These are phyloP conservation scores for Rugalucina vietnamica DNA, from an alignment of 2,888 invertebrate species.

Conservation along the genomic window DNA sequence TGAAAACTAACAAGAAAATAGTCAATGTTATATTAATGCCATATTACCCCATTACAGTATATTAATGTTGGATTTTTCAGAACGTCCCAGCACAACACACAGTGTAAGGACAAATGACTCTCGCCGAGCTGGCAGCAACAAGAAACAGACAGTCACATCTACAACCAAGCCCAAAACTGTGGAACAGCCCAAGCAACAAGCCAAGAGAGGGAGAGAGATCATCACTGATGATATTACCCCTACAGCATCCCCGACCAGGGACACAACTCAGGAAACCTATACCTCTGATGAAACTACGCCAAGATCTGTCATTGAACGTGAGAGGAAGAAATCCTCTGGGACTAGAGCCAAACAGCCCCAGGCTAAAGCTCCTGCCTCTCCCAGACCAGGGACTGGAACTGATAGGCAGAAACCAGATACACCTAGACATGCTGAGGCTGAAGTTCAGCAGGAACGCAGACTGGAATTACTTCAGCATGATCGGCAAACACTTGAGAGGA, in stretches of 20 bases:
- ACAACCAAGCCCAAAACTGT: not conserved
- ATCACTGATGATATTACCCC: conserved; percentile 58
- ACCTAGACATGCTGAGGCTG: conserved; percentile 6
- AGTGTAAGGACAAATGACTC: conserved; percentile 20
- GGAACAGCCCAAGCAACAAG: not conserved
- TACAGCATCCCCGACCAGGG: conserved; percentile 50
- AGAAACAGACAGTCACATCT: not conserved
- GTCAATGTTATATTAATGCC: no score
- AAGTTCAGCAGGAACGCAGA: conserved; percentile 17
- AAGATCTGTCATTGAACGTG: conserved; percentile 61
- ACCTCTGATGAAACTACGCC: conserved; percentile 60
- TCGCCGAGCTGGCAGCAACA: not conserved
- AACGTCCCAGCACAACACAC: conserved; percentile 35
- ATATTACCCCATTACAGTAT: no score
- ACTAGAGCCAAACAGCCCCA: conserved; percentile 20
- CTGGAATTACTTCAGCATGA: conserved; percentile 20
- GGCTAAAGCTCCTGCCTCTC: conserved; percentile 38
- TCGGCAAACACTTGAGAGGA: conserved; percentile 28
- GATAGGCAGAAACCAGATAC: conserved; percentile 30
- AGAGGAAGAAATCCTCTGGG: conserved; percentile 39
- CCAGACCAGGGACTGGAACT: not conserved
- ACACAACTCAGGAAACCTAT: conserved; percentile 62
- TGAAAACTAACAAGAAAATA: no score
- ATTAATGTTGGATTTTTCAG: conserved; percentile 23
- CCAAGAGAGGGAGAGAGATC: conserved; percentile 22